Base-by-base conservation (phyloP, 2,113 vertebrate species). In the Bufo gargarizans region DNA sequence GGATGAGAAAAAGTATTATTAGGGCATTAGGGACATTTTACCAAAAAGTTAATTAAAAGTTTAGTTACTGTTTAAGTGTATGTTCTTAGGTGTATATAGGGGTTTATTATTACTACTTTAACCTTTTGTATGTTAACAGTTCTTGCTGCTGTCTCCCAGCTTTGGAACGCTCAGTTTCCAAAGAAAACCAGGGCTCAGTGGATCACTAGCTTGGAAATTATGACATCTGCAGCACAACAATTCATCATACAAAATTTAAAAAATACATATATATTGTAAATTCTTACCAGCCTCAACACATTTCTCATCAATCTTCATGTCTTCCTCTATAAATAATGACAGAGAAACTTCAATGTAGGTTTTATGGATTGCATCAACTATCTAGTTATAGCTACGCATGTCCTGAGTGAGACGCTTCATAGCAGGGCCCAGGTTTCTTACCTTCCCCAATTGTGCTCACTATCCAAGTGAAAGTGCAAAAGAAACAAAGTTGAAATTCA, bases 391-490 rank as follows among this genome's bases (percentile, higher is more conserved):
- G 3, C 9, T n/a, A 53, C 53, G 43, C 17, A 22, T 67, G 47
- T 83, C 4, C 9, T 74, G 2, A 19, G 71, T 3, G 3, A 61
- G 8, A 77, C 10, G n/a, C 14, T 61, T 33, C 19, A 14, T 58
- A 33, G 17, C 22, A 13, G 6, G 20, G 22, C 17, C 22, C 6
- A n/a, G 0, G 47, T 71, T 77, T 90, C 95, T 95, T 95, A 99
- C 98, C 98, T 96, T 99, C 97, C 89, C 97, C 97, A 89, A 97
- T 95, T 72, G 97, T 95, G 93, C 95, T 97, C 90, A 96, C 98
- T 99, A 93, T 84, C 55, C 81, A 77, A 11, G 47, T 58, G 22
- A 59, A 50, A 81, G 56, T 17, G 33, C 1, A 43, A 81, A 61
- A 61, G 20, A 47, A 81, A 58, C 20, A 81, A 43, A 81, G 56